phyloP scores from a whole-genome alignment of 1,140 invertebrate genomes.

The Cotesia typhae region DNA sequence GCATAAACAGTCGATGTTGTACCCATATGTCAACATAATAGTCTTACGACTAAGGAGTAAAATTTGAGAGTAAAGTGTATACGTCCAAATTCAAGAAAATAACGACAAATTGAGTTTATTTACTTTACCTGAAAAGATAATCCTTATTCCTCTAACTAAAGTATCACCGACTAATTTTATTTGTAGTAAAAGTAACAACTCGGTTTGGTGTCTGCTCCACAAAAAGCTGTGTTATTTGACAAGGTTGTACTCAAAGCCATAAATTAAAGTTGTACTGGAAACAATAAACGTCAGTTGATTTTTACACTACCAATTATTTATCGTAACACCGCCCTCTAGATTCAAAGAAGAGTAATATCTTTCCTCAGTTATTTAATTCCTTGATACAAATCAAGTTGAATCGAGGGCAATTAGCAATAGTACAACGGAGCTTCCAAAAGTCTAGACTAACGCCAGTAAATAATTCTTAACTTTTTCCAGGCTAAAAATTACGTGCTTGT shows the following conservation, averaged over 20 bases:
- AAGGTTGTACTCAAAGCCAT: slow-evolving; percentile 12
- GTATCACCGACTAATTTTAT: slow-evolving; percentile 15
- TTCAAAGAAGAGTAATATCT: slow-evolving; percentile 9
- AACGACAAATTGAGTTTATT: slow-evolving; percentile 28
- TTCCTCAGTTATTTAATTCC: slow-evolving; percentile 30
- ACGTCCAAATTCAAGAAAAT: slow-evolving; percentile 38
- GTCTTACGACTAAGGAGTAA: slow-evolving; percentile 37
- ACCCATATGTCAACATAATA: slow-evolving; percentile 33
- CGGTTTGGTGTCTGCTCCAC: background rate
- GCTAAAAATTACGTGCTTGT: slow-evolving; percentile 64
- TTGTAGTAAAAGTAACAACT: slow-evolving; percentile 14
- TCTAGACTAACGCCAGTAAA: slow-evolving; percentile 52
- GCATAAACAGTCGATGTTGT: slow-evolving; percentile 10
- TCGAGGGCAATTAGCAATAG: slow-evolving; percentile 38
- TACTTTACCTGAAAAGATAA: slow-evolving; percentile 20
- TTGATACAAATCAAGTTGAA: slow-evolving; percentile 42
- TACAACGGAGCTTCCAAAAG: background rate
- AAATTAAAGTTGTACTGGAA: slow-evolving; percentile 8
- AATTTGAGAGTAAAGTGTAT: slow-evolving; percentile 35
- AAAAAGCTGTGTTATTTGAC: slow-evolving; percentile 23
- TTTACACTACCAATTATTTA: slow-evolving; percentile 6
- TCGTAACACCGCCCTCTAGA: slow-evolving; percentile 15
- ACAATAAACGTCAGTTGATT: slow-evolving; percentile 13
- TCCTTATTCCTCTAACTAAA: slow-evolving; percentile 11
- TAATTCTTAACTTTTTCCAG: slow-evolving; percentile 62